Evolutionary conservation across 35 echinoderm and acorn worm species (phyloP).

Genomic region (Heliocidaris erythrogramma): DNA sequence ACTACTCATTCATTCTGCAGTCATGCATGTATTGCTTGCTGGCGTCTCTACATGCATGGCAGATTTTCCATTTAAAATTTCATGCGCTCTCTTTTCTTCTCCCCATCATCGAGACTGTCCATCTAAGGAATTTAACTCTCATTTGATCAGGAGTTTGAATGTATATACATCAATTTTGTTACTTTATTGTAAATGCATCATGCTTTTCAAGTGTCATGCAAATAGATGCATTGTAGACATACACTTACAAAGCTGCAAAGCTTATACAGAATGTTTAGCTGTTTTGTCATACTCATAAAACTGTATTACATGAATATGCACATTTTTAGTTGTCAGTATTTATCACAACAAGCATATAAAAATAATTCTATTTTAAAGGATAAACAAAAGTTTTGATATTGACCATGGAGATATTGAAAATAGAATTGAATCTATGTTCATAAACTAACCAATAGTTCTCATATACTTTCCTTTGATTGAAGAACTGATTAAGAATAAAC

Average conservation of each 20-base stretch:
- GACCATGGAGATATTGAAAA: too few relatives aligned
- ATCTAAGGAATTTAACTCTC: neutral
- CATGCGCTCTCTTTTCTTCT: neutral
- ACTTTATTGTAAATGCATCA: neutral
- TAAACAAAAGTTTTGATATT: too few relatives aligned
- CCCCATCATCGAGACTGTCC: neutral
- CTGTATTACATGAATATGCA: neutral
- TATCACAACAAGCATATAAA: too few relatives aligned
- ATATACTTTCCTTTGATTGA: too few relatives aligned
- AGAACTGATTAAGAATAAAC: too few relatives aligned
- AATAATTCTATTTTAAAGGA: too few relatives aligned
- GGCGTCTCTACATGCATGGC: conserved; percentile 1
- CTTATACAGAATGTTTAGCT: neutral
- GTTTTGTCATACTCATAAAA: neutral
- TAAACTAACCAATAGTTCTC: too few relatives aligned
- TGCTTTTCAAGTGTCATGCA: neutral
- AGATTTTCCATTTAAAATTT: neutral
- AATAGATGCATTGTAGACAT: neutral
- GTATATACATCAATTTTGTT: neutral
- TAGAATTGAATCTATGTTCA: too few relatives aligned
- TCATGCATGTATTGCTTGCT: neutral
- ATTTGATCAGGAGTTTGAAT: neutral
- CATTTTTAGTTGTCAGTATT: too few relatives aligned
- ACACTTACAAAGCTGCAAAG: neutral
- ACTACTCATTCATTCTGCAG: neutral